These are phyloP conservation scores for Halictus rubicundus DNA, from an alignment of 1,140 invertebrate species.

Conservation along the genomic window DNA sequence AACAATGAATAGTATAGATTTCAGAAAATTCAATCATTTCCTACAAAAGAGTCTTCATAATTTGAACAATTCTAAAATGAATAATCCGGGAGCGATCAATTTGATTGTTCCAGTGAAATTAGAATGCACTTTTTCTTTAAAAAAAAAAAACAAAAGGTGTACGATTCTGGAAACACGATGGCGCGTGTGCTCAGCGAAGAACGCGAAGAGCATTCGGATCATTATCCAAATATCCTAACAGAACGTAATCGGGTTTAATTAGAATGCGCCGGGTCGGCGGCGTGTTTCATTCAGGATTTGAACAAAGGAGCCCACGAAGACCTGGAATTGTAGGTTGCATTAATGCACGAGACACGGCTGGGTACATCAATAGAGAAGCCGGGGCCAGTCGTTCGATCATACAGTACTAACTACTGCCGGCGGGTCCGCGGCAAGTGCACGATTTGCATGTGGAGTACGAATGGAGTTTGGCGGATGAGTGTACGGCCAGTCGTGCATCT, in stretches of 20 bases:
- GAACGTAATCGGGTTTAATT: not conserved
- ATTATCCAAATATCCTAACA: not conserved
- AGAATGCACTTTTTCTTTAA: too few species aligned
- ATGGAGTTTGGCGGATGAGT: slow-evolving; percentile 63
- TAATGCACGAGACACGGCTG: slow-evolving; percentile 47
- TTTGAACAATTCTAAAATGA: too few species aligned
- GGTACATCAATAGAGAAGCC: slow-evolving; percentile 49
- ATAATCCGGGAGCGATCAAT: too few species aligned
- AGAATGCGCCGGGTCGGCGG: not conserved
- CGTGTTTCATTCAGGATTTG: not conserved
- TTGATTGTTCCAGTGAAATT: too few species aligned
- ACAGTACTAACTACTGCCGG: slow-evolving; percentile 54
- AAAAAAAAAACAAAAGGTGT: too few species aligned
- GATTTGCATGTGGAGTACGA: slow-evolving; percentile 67
- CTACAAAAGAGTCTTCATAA: too few species aligned
- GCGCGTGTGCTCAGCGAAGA: too few species aligned
- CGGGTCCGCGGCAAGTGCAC: slow-evolving; percentile 48
- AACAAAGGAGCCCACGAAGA: not conserved
- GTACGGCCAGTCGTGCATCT: slow-evolving; percentile 62
- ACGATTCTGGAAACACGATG: too few species aligned
- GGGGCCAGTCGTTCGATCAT: slow-evolving; percentile 55
- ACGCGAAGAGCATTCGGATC: too few species aligned
- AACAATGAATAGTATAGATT: too few species aligned
- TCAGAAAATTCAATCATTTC: too few species aligned
- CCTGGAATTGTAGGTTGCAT: slow-evolving; percentile 3